Conservation (phyloP, 2,113 vertebrate genomes). For the Phasianus colchicus region DNA sequence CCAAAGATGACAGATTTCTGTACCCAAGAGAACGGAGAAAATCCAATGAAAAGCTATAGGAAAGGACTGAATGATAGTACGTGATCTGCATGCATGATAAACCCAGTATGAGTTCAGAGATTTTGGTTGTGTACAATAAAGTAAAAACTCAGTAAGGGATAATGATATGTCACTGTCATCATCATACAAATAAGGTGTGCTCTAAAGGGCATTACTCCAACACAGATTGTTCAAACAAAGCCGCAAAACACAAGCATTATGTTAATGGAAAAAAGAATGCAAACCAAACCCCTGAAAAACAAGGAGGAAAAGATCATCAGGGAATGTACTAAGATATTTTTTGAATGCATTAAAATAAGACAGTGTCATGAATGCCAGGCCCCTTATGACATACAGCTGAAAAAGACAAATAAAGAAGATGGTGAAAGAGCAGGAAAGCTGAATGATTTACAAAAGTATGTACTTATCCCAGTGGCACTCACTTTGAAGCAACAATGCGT, state of each 20-base stretch:
- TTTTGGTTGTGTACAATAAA: neutral
- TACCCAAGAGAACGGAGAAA: neutral
- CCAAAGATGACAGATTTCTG: neutral
- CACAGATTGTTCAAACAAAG: neutral
- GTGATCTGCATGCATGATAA: rapidly evolving
- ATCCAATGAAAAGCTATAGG: neutral
- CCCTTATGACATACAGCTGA: neutral
- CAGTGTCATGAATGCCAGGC: neutral
- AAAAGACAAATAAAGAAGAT: neutral
- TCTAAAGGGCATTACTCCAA: neutral
- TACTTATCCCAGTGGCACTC: neutral
- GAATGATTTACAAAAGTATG: neutral
- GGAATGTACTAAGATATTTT: neutral
- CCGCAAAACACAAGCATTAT: neutral
- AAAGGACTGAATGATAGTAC: neutral
- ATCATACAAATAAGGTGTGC: neutral
- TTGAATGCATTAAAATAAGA: neutral
- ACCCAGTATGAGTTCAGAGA: neutral
- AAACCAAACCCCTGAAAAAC: neutral
- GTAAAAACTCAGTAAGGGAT: neutral
- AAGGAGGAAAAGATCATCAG: neutral
- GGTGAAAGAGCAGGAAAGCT: neutral
- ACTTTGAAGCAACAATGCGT: neutral
- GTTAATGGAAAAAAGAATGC: neutral
- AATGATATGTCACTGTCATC: neutral